phyloP scores from a whole-genome alignment of 2,888 invertebrate species.

The Diplazon laetatorius region DNA sequence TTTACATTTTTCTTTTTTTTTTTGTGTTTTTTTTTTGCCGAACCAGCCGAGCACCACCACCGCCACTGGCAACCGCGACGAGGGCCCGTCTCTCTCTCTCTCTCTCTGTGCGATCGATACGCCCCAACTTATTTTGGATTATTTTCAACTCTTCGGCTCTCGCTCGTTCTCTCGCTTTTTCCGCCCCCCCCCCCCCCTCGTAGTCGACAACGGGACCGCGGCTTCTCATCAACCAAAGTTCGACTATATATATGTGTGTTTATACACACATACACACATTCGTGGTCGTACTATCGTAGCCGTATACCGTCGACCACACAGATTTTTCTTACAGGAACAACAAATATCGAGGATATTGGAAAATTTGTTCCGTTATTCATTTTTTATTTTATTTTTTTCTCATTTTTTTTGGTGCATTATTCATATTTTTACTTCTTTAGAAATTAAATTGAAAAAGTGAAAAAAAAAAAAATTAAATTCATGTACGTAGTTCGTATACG shows the following conservation, averaged over 20 bases:
- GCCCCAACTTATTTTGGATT: slow-evolving; percentile 77
- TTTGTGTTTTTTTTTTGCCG: slow-evolving; percentile 67
- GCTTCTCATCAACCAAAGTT: slow-evolving; percentile 58
- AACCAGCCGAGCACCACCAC: slow-evolving; percentile 55
- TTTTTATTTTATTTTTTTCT: slow-evolving; percentile 8
- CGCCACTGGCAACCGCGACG: slow-evolving; percentile 39
- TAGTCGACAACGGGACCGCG: slow-evolving; percentile 29
- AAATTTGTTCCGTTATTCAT: not conserved
- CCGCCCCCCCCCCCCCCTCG: not conserved
- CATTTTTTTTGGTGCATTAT: not conserved
- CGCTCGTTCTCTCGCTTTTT: slow-evolving; percentile 17
- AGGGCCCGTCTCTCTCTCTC: too few relatives aligned
- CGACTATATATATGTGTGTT: too few relatives aligned
- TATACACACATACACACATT: not conserved
- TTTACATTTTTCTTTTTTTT: too few relatives aligned
- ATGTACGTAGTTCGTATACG: too few relatives aligned
- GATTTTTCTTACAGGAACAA: slow-evolving; percentile 50
- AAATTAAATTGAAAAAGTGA: too few relatives aligned
- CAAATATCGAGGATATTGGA: slow-evolving; percentile 36
- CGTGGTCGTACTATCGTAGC: not conserved
- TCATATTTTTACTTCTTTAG: too few relatives aligned
- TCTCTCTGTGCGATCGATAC: slow-evolving; percentile 74
- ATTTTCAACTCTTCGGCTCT: slow-evolving; percentile 70
- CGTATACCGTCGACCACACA: slow-evolving; percentile 17
- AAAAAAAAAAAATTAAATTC: too few relatives aligned